These are phyloP conservation scores for Dipodomys merriami DNA, from an alignment of 2,113 vertebrate genomes.

Conservation along the genomic window DNA sequence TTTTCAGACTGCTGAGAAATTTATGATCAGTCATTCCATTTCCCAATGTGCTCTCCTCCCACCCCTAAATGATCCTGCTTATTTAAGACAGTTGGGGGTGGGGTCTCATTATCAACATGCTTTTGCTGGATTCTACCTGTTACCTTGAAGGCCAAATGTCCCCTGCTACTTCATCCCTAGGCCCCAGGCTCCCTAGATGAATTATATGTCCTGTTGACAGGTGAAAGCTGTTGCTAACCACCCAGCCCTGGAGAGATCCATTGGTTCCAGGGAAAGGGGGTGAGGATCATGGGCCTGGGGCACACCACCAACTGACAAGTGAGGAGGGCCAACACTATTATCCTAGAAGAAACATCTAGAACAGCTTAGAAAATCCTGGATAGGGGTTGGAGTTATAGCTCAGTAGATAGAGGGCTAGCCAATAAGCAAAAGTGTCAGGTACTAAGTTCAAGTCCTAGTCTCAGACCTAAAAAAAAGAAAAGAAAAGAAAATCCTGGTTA, in stretches of 20 bases:
- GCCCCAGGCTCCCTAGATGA: neutral
- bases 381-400: too few relatives aligned
- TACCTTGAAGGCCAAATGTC: neutral
- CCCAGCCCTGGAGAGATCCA: neutral
- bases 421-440: too few relatives aligned
- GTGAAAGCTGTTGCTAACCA: neutral
- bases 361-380: neutral
- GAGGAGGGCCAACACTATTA: neutral
- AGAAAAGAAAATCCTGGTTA: too few relatives aligned
- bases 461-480: too few relatives aligned
- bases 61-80: neutral
- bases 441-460: too few relatives aligned
- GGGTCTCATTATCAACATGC: neutral
- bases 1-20: neutral
- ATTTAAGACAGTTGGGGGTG: neutral
- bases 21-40: neutral
- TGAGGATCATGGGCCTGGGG: neutral
- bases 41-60: neutral
- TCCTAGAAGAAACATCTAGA: neutral
- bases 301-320: neutral
- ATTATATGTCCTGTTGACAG: neutral
- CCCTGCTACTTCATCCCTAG: neutral
- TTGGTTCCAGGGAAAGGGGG: neutral
- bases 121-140: neutral
- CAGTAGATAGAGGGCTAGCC: too few relatives aligned